Percentiles rank a stretch among this genome's conserved stretches.
Conservation (phyloP, 2,797 vertebrate species). For the Perodicticus potto region DNA sequence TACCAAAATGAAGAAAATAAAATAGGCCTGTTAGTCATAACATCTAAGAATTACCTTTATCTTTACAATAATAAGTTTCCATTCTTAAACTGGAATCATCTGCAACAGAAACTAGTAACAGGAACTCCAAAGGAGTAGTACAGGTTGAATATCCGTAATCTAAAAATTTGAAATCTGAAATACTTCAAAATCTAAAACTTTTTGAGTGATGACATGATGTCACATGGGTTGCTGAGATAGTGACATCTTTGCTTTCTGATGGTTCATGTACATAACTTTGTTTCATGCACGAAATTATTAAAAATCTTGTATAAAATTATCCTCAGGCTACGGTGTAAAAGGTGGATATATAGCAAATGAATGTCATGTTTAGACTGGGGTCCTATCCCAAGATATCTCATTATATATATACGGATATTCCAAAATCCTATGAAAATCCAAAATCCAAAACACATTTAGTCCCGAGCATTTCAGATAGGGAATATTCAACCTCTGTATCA, state of each 20-base stretch:
- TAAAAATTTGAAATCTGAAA: not conserved
- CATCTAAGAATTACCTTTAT: conserved; percentile 58
- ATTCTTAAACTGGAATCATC: conserved; percentile 64
- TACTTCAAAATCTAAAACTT: not conserved
- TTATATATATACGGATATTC: not conserved
- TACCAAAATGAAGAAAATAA: conserved; percentile 73
- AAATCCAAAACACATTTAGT: not conserved
- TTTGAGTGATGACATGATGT: not conserved
- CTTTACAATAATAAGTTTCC: conserved; percentile 55
- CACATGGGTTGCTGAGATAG: not conserved
- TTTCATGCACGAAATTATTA: not conserved
- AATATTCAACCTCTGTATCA: not conserved
- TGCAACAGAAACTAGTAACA: conserved; percentile 69
- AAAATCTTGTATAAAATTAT: not conserved
- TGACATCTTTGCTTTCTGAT: not conserved
- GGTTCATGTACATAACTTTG: not conserved
- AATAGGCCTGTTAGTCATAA: conserved; percentile 73
- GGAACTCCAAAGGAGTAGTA: conserved; percentile 59
- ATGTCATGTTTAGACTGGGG: not conserved
- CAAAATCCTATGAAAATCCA: not conserved
- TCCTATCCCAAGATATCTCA: not conserved
- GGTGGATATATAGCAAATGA: not conserved
- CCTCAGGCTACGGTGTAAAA: not conserved
- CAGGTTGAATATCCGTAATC: not conserved
- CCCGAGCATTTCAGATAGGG: not conserved